A percentile compares a stretch with the other conserved stretches of the same genome.
phyloP scores from a whole-genome alignment of 1,140 invertebrate genomes.

The Lysiphlebus fabarum region DNA sequence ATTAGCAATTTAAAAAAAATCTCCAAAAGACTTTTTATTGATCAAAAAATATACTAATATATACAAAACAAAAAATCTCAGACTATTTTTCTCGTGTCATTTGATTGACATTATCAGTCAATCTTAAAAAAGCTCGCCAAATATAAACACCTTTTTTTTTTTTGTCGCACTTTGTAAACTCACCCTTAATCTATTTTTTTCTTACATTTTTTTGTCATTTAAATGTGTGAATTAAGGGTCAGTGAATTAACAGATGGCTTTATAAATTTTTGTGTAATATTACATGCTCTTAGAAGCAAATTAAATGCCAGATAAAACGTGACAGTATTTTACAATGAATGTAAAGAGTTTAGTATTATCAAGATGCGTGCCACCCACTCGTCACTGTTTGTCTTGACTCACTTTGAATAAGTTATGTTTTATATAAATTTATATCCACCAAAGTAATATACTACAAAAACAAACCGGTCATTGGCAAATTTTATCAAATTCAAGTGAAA shows the following conservation, averaged over 20 bases:
- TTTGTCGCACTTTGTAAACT: background rate
- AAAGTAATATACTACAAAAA: too few species aligned
- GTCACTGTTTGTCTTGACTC: slow-evolving; percentile 27
- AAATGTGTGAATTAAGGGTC: slow-evolving; percentile 42
- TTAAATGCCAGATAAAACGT: slow-evolving; percentile 53
- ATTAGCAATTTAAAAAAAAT: too few species aligned
- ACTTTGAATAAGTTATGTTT: too few species aligned
- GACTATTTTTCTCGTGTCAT: too few species aligned
- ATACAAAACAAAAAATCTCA: too few species aligned
- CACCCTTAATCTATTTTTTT: background rate
- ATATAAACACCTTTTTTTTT: too few species aligned
- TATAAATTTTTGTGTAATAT: slow-evolving; percentile 49
- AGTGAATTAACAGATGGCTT: slow-evolving; percentile 46
- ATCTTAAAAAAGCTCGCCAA: background rate
- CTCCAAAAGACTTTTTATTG: too few species aligned
- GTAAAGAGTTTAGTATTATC: slow-evolving; percentile 33
- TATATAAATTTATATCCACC: too few species aligned
- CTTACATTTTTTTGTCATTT: slow-evolving; percentile 43
- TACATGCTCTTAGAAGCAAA: slow-evolving; percentile 51
- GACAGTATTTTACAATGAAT: slow-evolving; percentile 44
- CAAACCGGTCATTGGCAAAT: too few species aligned
- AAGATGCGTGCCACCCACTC: slow-evolving; percentile 39
- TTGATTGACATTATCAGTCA: too few species aligned
- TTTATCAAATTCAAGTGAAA: too few species aligned
- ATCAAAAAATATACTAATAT: too few species aligned